Evolutionary conservation across 2,888 invertebrate genomes (phyloP), one percentile per base, ranked within the genome.

Genomic region (Lissocephala sabroskyi): DNA sequence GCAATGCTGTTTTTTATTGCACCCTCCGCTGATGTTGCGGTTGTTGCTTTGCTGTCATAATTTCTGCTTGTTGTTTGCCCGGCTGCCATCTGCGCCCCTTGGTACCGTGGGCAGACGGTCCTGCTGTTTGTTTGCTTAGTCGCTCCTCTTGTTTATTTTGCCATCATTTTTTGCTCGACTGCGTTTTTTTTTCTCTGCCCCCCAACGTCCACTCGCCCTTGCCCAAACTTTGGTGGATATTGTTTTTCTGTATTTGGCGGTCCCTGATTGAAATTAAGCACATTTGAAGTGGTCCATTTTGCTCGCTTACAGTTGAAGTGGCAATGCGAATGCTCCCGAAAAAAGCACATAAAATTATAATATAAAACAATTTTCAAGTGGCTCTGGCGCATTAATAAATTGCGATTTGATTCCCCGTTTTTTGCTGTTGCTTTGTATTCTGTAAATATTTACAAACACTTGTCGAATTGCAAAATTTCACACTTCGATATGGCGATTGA

Each of bases 241-340:
- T 64, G 49, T 52, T 52, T 39, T 29, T n/a, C 28, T 28, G 28
- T 45, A 32, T 44, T 29, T 36, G n/a, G n/a, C 45, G 13, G 23
- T 45, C 11, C 29, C 48, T 59, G 61, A 64, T 64, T 67, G 64
- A 65, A 64, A 70, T 62, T 63, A 52, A 62, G 55, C 45, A 49
- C 30, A 45, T 67, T 64, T 43, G 90, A 78, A 89, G 91, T 87
- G 89, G 87, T 88, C 89, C 89, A 89, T 1, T 79, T 81, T 0
- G 90, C 90, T 13, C 2, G 11, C 7, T 33, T 16, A 14, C 2
- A 14, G 23, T 23, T 23, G 4, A 23, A 23, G 23, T 23, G 23
- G 23, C 23, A n/a, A n/a, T n/a, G n/a, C n/a, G n/a, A n/a, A n/a
- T n/a, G n/a, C n/a, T n/a, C n/a, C n/a, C n/a, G n/a, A n/a, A n/a